Base-by-base conservation (phyloP, 2,797 vertebrate species). In the Esox masquinongy region DNA sequence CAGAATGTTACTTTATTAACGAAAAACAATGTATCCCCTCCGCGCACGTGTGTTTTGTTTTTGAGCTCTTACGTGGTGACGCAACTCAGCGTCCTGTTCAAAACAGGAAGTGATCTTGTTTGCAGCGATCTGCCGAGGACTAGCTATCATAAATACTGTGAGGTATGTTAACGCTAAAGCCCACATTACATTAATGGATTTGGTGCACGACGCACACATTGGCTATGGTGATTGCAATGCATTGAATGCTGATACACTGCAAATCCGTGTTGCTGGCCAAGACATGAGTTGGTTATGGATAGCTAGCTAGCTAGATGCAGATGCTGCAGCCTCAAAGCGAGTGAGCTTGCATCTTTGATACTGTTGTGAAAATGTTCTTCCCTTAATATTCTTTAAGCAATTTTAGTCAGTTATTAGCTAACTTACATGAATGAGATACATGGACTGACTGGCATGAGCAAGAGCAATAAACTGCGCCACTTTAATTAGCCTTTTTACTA, bases 11-110 rank as follows among this genome's bases (percentile, higher is more conserved):
- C 22, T 8, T 24, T 24, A 8, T 61, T 11, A 56, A 59, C 3
- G 56, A 11, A 59, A 59, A 9, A 24, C n/a, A 24, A 24, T 3
- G 53, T 61, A 24, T 34, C 63, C 63, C 4, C 29, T 66, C 12
- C 63, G n/a, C 24, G 43, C 68, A 70, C 68, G 39, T 70, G 68
- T 24, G 22, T 19, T 26, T 70, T 70, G 31, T 22, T 29, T 26
- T 49, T 70, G 17, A 4, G n/a, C 68, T 69, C 9, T 22, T 47
- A 47, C 68, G 68, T 70, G 14, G n/a, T 70, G 68, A 70, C 68
- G 68, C 7, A 29, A 26, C 16, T 16, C 4, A 7, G 68, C 39
- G 68, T 47, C 39, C 22, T 24, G n/a, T 61, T 47, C 43, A 70
- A 70, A 70, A 50, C 68, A 70, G 68, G 68, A 70, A 70, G 22